A percentile compares a stretch with the other conserved stretches of the same genome.
Evolutionary conservation across 2,113 vertebrate species (phyloP).

Genomic region (Lethenteron camtschaticum): DNA sequence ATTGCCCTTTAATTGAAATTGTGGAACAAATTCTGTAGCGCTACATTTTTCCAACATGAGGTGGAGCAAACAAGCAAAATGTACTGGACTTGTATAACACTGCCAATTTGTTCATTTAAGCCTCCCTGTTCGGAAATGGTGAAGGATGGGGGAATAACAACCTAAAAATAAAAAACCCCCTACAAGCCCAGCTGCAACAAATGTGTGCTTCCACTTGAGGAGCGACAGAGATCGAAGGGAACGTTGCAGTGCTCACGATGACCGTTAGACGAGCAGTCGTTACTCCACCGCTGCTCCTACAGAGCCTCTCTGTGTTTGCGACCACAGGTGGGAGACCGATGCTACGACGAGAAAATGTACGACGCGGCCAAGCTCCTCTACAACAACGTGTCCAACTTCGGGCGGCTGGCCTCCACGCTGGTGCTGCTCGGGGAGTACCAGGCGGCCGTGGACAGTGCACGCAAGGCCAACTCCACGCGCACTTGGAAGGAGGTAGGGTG

Average conservation of each 20-base stretch:
- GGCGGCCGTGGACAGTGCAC: slow-evolving; percentile 59
- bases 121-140: no score
- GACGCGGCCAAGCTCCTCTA: slow-evolving; percentile 60
- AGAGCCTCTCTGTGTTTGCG: not conserved
- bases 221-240: not conserved
- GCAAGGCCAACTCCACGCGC: slow-evolving; percentile 61
- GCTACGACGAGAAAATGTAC: slow-evolving; percentile 57
- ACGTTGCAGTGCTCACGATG: not conserved
- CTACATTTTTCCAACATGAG: no score
- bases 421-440: slow-evolving; percentile 65
- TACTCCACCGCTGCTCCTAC: no score
- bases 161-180: no score
- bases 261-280: not conserved
- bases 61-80: no score
- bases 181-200: no score
- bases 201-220: no score
- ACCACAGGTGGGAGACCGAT: slow-evolving; percentile 59
- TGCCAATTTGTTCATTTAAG: no score
- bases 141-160: no score
- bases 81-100: no score
- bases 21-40: no score
- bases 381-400: slow-evolving; percentile 64
- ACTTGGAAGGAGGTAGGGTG: slow-evolving; percentile 63
- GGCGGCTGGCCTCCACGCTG: slow-evolving; percentile 50
- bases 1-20: no score